A percentile compares a stretch with the other conserved stretches of the same genome.
phyloP scores from a whole-genome alignment of 2,113 vertebrate genomes.

The Ceratotherium simum region DNA sequence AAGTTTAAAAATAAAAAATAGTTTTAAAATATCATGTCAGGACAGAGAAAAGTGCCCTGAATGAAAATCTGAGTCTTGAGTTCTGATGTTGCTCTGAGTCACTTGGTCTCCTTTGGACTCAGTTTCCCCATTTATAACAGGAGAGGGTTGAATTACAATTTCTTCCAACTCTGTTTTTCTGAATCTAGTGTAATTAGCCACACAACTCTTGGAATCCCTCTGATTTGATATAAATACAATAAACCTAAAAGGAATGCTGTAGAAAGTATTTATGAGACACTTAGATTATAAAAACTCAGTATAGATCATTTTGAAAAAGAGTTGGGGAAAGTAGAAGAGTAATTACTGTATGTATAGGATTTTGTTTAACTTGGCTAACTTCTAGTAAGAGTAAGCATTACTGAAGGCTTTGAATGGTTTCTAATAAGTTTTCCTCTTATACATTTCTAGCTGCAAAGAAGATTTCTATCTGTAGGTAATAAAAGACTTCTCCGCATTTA shows the following conservation, averaged over 20 bases:
- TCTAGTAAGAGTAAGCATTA: neutral
- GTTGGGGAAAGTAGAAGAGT: neutral
- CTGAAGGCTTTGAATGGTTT: neutral
- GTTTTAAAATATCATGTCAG: neutral
- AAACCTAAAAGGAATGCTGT: slow-evolving; percentile 36
- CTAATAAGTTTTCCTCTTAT: neutral
- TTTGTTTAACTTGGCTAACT: neutral
- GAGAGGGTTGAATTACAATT: neutral
- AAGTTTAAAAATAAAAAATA: neutral
- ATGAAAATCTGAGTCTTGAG: neutral
- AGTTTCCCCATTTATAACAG: neutral
- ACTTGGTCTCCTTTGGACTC: neutral
- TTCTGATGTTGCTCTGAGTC: neutral
- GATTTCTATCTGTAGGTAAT: neutral
- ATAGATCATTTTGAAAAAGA: neutral
- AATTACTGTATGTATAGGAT: neutral
- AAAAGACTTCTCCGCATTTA: neutral
- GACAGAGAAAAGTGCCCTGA: neutral
- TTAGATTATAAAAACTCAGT: neutral
- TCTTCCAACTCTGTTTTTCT: neutral
- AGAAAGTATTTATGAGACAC: neutral
- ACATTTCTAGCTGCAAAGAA: neutral
- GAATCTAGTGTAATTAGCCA: neutral
- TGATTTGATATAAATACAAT: neutral
- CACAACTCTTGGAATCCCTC: neutral